Evolutionary conservation across 2,113 vertebrate genomes (phyloP).

Genomic region (Sporophila hypoxantha): DNA sequence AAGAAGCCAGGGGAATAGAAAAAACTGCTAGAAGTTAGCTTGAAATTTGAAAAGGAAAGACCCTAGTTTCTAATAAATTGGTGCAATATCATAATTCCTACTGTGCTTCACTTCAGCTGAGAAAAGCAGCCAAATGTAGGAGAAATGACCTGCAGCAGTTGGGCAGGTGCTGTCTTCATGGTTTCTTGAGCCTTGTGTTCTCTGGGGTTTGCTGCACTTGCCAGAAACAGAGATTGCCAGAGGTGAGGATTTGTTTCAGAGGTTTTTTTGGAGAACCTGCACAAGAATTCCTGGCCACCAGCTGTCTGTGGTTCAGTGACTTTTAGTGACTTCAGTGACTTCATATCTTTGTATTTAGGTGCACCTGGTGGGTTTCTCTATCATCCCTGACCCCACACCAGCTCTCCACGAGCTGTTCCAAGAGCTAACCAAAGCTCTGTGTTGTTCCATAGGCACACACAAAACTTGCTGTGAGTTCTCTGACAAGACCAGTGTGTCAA

Average conservation of each 20-base stretch:
- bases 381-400: neutral
- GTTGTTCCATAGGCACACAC: neutral
- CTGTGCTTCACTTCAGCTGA: neutral
- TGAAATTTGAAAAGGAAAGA: neutral
- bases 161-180: rapidly evolving
- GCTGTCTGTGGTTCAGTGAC: neutral
- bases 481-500: neutral
- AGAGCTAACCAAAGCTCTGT: rapidly evolving
- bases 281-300: neutral
- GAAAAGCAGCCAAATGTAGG: neutral
- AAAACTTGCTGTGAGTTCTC: neutral
- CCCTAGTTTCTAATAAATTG: neutral
- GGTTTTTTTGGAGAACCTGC: neutral
- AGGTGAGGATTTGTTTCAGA: neutral
- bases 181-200: neutral
- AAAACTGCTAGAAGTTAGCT: neutral
- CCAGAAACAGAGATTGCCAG: neutral
- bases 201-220: neutral
- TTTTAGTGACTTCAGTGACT: too few species aligned
- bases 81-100: neutral
- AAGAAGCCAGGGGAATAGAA: neutral
- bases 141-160: neutral
- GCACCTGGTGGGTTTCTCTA: neutral
- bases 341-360: neutral
- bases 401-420: rapidly evolving